Evolutionary conservation across 2,888 invertebrate species (phyloP), one percentile per base, ranked within the genome.

Genomic region (Agrypnus murinus): DNA sequence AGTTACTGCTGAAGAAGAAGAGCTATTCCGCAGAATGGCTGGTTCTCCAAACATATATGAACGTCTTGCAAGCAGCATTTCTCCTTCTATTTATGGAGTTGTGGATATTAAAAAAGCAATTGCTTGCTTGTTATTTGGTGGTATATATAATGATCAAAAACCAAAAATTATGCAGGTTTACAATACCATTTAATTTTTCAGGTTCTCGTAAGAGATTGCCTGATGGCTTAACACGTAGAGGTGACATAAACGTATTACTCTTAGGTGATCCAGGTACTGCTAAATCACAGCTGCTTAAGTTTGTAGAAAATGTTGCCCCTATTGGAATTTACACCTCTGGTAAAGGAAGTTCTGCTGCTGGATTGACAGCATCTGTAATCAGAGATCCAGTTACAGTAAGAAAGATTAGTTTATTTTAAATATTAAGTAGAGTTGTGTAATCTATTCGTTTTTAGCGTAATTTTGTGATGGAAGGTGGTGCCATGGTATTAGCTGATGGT

Each of bases 311-410:
- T 80, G 97, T 96, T 15, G 90, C 98, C 0, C 98, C 98, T 0
- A 94, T 98, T 78, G 96, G 94, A 0, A 95, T 98, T 2, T 99
- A 99, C 84, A 99, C 99, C 0, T 99, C 98, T 0, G 99, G 99
- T n/a, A 99, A 99, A 87, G 99, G 99, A 1, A 98, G 98, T 75
- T 98, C 98, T 80, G 99, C 99, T 1, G 99, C 99, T 71, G 99
- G 99, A 85, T 90, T 99, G 38, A 99, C 99, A 17, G 99, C 99
- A 0, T 98, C 98, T 0, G 98, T 99, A 31, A 95, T 93, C 74
- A 88, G 98, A 77, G 99, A 99, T 87, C 98, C 98, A 1, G 88
- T 90, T 9, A 92, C 97, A 69, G 97, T 98, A 86, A 90, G 14
- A 36, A n/a, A n/a, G n/a, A n/a, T n/a, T n/a, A n/a, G n/a, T n/a